A percentile compares a stretch with the other conserved stretches of the same genome.
These are phyloP conservation scores for Ursus arctos DNA, from an alignment of 2,113 vertebrate species.

Conservation along the genomic window DNA sequence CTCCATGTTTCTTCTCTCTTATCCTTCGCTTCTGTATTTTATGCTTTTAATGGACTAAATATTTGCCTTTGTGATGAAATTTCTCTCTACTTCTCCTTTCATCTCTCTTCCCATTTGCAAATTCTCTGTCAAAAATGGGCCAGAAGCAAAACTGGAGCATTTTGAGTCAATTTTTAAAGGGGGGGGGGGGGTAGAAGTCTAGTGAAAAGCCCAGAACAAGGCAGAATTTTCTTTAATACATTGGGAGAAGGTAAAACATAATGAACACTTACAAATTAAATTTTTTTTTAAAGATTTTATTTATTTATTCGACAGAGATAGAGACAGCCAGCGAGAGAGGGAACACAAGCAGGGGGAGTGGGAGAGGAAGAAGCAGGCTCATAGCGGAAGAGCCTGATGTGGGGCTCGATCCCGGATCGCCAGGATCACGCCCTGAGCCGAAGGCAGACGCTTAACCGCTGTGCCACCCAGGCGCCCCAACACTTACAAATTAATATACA, in stretches of 20 bases:
- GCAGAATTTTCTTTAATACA: not conserved
- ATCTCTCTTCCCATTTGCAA: not conserved
- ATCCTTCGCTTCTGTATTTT: not conserved
- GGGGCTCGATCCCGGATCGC: too few species aligned
- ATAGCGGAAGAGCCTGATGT: too few species aligned
- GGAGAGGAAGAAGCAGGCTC: too few species aligned
- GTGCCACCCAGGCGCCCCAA: not conserved
- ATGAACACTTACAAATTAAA: not conserved
- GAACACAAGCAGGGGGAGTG: too few species aligned
- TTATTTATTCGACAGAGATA: too few species aligned
- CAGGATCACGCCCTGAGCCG: too few species aligned
- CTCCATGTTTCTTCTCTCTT: not conserved
- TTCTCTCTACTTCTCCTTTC: not conserved
- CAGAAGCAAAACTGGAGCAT: not conserved
- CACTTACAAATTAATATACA: not conserved
- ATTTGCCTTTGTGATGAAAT: not conserved
- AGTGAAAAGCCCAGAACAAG: not conserved
- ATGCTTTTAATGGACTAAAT: not conserved
- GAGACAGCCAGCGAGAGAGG: too few species aligned
- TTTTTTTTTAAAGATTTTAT: too few species aligned
- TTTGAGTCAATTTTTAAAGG: not conserved
- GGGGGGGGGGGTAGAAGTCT: not conserved
- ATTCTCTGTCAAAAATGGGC: not conserved
- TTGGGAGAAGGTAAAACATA: not conserved
- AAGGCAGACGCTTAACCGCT: too few species aligned